Base-by-base conservation (phyloP, 1,140 invertebrate species). In the Dicyema japonicum region DNA sequence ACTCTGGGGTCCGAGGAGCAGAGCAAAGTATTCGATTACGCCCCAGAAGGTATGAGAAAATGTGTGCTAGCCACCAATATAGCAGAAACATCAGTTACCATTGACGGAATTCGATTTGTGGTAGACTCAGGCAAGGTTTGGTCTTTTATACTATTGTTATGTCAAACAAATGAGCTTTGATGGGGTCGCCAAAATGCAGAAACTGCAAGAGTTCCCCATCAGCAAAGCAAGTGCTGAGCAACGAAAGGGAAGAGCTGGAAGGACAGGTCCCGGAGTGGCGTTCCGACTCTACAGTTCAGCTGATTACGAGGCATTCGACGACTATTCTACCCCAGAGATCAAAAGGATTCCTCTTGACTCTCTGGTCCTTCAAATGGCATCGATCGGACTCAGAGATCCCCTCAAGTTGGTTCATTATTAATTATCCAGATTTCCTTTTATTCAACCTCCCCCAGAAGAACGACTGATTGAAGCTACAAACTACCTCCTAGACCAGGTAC, bases 61-160 rank as follows among this genome's bases (percentile, higher is more conserved):
- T 92, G 82, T 44, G 80, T 97, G 33, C 63, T 94, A 2, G 76
- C 78, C 1, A 97, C 85, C n/a, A 97, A 97, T 42, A 92, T 97
- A 30, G 82, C 88, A 0, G 88, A 97, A 58, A 94, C 88, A 1
- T 92, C 80, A 4, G 67, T 97, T 3, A 97, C 88, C 0, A 90
- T 97, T 31, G 85, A 97, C 54, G 85, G 82, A 3, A 71, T 97
- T 32, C 56, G 82, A 41, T 94, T 94, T 58, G 82, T 97, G 2
- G 63, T 76, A 4, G 88, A 97, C 52, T 88, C 76, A 8, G 57
- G 57, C 21, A 57, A 58, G 41, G 55, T 51, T 28, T 36, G 42
- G 33, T 24, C 22, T 19, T 17, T 17, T 24, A 16, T 24, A 22
- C 28, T 13, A 25, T n/a, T n/a, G n/a, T n/a, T n/a, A n/a, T n/a